These are phyloP conservation scores for Bathynomus jamesi DNA, from an alignment of 1,140 invertebrate genomes.

Conservation along the genomic window DNA sequence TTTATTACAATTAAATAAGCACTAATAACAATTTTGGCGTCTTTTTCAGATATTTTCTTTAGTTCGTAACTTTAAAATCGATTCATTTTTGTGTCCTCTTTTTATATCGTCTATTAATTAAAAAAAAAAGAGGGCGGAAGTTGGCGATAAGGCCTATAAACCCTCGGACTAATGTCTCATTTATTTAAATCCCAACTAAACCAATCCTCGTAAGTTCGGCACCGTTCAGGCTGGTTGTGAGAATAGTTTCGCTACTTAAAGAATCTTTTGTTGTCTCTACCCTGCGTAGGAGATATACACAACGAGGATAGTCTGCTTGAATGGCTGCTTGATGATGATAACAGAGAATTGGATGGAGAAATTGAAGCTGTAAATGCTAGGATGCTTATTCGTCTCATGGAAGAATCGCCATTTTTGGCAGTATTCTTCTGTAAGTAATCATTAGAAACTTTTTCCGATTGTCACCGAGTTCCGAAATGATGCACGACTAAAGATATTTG, in stretches of 20 bases:
- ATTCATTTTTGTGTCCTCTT: no score
- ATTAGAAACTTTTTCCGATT: background rate
- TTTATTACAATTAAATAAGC: no score
- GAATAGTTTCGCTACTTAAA: background rate
- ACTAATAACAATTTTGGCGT: no score
- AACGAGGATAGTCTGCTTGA: constrained; percentile 78
- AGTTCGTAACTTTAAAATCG: no score
- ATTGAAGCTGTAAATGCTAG: constrained; percentile 82
- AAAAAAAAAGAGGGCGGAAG: no score
- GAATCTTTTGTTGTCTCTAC: background rate
- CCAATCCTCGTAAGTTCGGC: background rate
- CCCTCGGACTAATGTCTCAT: no score
- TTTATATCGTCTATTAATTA: no score
- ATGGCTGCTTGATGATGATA: constrained; percentile 89
- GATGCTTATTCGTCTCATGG: constrained; percentile 78
- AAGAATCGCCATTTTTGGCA: constrained; percentile 78
- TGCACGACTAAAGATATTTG: background rate
- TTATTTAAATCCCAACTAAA: no score
- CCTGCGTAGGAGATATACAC: constrained; percentile 65
- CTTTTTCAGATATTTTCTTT: no score
- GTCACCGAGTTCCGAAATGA: background rate
- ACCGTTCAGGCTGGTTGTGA: background rate
- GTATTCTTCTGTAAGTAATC: constrained; percentile 81
- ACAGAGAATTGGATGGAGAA: constrained; percentile 84
- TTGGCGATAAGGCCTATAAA: no score